These are phyloP conservation scores for Parauchenoglanis ngamensis DNA, from an alignment of 2,797 vertebrate species.

Conservation along the genomic window DNA sequence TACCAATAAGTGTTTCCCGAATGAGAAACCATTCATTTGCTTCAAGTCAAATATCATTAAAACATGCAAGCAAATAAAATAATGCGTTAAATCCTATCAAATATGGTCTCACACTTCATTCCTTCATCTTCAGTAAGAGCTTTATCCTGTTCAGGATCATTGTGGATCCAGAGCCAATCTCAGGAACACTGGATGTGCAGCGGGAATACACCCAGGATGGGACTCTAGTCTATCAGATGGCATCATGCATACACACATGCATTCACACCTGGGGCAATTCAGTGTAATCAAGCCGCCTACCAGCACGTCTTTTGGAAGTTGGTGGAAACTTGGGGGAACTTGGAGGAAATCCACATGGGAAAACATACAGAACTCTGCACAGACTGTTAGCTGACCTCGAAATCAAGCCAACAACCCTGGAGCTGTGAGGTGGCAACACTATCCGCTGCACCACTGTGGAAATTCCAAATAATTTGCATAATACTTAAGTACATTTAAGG, in stretches of 20 bases:
- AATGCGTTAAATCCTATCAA: background rate
- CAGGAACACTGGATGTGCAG: background rate
- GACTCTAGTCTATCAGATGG: background rate
- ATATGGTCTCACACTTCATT: background rate
- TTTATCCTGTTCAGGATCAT: background rate
- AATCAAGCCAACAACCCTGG: background rate
- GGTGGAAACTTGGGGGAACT: background rate
- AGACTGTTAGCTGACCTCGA: background rate
- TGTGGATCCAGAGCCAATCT: background rate
- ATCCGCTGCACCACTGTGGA: background rate
- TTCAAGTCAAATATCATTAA: conserved; percentile 1
- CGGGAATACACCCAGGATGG: background rate
- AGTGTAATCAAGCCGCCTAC: background rate
- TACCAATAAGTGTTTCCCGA: background rate
- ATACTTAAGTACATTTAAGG: background rate
- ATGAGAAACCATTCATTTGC: background rate
- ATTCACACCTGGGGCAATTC: background rate
- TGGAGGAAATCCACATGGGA: background rate
- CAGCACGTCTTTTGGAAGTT: background rate
- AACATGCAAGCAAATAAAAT: background rate
- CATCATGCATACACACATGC: background rate
- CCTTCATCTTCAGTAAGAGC: background rate
- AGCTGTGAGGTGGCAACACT: background rate
- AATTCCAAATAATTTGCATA: background rate
- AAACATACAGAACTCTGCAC: background rate